phyloP scores from a whole-genome alignment of 2,888 invertebrate genomes.

The Cephus pulcher region DNA sequence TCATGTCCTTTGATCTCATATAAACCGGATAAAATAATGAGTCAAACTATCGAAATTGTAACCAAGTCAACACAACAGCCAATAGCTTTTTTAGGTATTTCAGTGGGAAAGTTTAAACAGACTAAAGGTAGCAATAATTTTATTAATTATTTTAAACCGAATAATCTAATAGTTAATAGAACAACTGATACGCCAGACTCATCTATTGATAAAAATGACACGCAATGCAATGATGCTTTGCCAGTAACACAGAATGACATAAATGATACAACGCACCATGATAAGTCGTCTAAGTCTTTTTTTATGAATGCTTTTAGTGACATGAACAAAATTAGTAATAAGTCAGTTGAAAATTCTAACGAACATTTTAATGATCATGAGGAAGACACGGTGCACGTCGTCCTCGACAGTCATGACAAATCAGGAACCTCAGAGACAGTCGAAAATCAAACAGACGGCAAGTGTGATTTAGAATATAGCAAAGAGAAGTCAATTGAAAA shows the following conservation, averaged over 20 bases:
- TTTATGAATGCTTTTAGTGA: constrained; percentile 57
- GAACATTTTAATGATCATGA: no score
- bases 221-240: no score
- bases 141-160: constrained; percentile 56
- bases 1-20: constrained; percentile 73
- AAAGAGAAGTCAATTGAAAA: no score
- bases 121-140: constrained; percentile 53
- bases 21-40: constrained; percentile 75
- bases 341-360: no score
- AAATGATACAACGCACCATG: background rate
- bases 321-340: no score
- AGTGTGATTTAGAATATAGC: no score
- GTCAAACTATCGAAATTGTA: constrained; percentile 76
- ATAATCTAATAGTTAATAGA: constrained; percentile 46
- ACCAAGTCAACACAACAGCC: constrained; percentile 71
- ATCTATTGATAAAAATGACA: no score
- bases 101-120: constrained; percentile 67
- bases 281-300: constrained; percentile 46
- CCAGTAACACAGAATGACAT: constrained; percentile 11
- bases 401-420: no score
- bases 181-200: no score
- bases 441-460: no score
- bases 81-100: constrained; percentile 67
- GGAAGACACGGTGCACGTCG: no score
- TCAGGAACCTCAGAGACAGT: no score